phyloP scores from a whole-genome alignment of 2,888 invertebrate species.

The Linnaemya vulpina region DNA sequence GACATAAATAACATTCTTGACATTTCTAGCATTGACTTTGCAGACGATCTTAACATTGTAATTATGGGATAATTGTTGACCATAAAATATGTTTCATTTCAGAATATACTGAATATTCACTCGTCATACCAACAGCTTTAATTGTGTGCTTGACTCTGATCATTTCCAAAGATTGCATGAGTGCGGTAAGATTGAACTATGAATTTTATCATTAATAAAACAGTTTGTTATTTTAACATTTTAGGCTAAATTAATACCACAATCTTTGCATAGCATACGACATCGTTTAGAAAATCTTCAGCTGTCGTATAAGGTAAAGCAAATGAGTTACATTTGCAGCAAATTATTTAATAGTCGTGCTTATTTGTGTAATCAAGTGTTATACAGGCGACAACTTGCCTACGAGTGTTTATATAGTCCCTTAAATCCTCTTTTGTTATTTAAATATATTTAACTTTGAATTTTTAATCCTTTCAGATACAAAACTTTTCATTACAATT shows the following conservation, averaged over 20 bases:
- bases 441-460: too few species aligned
- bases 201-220: slow-evolving; percentile 38
- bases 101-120: slow-evolving; percentile 71
- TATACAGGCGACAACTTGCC: background rate
- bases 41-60: slow-evolving; percentile 50
- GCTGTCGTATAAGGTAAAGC: slow-evolving; percentile 72
- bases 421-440: background rate
- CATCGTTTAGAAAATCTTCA: slow-evolving; percentile 70
- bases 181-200: slow-evolving; percentile 69
- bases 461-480: slow-evolving; percentile 68
- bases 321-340: background rate
- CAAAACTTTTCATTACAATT: slow-evolving; percentile 75
- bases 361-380: background rate
- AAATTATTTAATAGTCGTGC: background rate
- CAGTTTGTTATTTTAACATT: slow-evolving; percentile 2
- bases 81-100: slow-evolving; percentile 39
- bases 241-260: slow-evolving; percentile 70
- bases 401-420: too few species aligned
- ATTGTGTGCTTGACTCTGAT: slow-evolving; percentile 72
- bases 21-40: slow-evolving; percentile 52
- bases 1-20: slow-evolving; percentile 37
- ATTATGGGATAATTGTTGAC: slow-evolving; percentile 38
- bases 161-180: slow-evolving; percentile 74
- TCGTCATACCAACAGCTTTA: slow-evolving; percentile 72
- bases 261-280: slow-evolving; percentile 72